Percentiles rank a stretch among this genome's conserved stretches.
Evolutionary conservation across 2,113 vertebrate genomes (phyloP).

Genomic region (Saimiri boliviensis): DNA sequence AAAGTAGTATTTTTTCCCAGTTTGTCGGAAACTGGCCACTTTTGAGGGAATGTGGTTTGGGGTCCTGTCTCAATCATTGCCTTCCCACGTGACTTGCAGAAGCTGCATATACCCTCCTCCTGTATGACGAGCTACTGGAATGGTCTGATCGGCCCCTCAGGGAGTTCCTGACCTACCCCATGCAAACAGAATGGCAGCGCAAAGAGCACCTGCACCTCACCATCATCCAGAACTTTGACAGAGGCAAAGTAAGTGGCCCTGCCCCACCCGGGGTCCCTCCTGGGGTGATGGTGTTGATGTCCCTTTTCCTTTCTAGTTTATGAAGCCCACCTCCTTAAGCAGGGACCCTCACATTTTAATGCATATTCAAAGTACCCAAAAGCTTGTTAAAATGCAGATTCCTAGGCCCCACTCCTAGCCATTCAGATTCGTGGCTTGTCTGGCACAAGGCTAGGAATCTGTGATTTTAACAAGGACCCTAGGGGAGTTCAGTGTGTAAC

Average conservation of each 20-base stretch:
- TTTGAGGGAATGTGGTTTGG: not conserved
- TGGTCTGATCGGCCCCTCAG: conserved; percentile 96
- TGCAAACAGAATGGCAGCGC: conserved; percentile 98
- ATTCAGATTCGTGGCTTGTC: not conserved
- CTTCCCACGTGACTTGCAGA: conserved; percentile 83
- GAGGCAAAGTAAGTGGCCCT: conserved; percentile 85
- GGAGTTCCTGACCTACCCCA: conserved; percentile 97
- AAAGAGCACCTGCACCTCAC: conserved; percentile 97
- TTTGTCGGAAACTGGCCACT: not conserved
- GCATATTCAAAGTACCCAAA: not conserved
- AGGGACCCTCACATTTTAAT: not conserved
- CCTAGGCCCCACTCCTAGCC: not conserved
- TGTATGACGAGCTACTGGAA: conserved; percentile 96
- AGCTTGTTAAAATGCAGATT: not conserved
- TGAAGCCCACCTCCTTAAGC: not conserved
- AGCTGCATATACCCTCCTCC: conserved; percentile 95
- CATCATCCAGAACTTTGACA: conserved; percentile 98
- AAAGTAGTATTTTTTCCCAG: not conserved
- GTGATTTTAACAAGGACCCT: not conserved
- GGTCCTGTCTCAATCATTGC: not conserved
- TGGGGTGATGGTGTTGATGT: not conserved
- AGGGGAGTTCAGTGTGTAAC: not conserved
- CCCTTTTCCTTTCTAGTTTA: not conserved
- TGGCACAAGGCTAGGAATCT: not conserved
- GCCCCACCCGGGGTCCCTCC: rapidly evolving